Conservation (phyloP, 2,797 vertebrate genomes). For the Diglossa cyanea region DNA sequence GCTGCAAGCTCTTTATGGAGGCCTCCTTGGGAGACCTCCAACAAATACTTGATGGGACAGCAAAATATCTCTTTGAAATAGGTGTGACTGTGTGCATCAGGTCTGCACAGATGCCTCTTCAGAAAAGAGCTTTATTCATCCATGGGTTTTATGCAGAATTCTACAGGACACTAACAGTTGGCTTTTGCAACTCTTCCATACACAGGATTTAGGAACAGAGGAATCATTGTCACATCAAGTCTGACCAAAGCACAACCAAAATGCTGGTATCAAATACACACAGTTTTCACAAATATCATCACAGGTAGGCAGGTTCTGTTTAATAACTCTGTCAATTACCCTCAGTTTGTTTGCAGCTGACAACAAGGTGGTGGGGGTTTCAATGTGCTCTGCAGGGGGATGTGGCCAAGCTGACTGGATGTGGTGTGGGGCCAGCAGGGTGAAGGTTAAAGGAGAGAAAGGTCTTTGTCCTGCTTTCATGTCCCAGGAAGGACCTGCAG, state of each 20-base stretch:
- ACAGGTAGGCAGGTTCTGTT: background rate
- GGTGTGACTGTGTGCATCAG: background rate
- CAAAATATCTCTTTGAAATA: background rate
- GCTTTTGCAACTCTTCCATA: background rate
- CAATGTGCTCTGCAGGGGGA: rapidly evolving
- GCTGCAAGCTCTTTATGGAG: background rate
- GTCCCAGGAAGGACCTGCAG: rapidly evolving
- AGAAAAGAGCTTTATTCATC: background rate
- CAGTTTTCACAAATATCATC: background rate
- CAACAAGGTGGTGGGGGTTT: background rate
- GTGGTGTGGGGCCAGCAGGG: rapidly evolving
- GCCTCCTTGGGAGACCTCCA: background rate
- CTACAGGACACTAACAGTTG: background rate
- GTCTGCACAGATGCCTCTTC: background rate
- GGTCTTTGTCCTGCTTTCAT: rapidly evolving
- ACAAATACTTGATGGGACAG: background rate
- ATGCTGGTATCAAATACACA: background rate
- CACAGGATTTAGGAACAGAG: background rate
- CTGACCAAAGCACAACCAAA: background rate
- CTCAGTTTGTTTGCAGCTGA: background rate
- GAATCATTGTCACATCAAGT: no score
- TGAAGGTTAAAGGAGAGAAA: background rate
- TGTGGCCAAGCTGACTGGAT: rapidly evolving
- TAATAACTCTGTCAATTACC: background rate
- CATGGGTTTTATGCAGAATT: background rate